These are phyloP conservation scores for Ciona savignyi DNA, from an alignment of 23 tunicate genomes.

Conservation along the genomic window DNA sequence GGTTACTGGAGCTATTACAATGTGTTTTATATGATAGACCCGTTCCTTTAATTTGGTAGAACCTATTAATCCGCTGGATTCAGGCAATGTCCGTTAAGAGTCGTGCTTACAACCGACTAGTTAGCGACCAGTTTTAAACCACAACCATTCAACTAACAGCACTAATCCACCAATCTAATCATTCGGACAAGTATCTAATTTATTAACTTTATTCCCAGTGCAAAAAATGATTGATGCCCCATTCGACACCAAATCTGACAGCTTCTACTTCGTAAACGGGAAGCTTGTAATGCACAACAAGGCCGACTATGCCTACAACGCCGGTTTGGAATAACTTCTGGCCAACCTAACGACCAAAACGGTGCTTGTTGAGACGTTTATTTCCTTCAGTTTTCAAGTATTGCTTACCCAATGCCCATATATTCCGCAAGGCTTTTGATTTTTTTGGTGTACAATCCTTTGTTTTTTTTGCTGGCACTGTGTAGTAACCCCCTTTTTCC, in stretches of 20 bases:
- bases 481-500: too few species aligned
- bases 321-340: not conserved
- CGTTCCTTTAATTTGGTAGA: too few species aligned
- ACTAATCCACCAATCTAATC: too few species aligned
- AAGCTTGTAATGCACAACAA: constrained; percentile 93
- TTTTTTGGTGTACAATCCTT: not conserved
- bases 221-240: constrained; percentile 67
- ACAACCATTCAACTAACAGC: too few species aligned
- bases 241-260: constrained; percentile 92
- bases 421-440: not conserved
- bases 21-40: too few species aligned
- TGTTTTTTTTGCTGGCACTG: too few species aligned
- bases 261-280: constrained; percentile 90
- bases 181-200: too few species aligned
- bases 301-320: constrained; percentile 91
- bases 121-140: too few species aligned
- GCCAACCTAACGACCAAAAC: not conserved
- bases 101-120: too few species aligned
- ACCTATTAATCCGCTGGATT: too few species aligned
- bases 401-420: not conserved
- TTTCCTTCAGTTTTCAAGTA: not conserved
- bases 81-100: too few species aligned
- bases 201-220: constrained; percentile 26
- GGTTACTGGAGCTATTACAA: too few species aligned
- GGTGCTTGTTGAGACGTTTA: not conserved